Conservation (phyloP, 2,888 invertebrate species). For the Amblyjoppa fuscipennis region DNA sequence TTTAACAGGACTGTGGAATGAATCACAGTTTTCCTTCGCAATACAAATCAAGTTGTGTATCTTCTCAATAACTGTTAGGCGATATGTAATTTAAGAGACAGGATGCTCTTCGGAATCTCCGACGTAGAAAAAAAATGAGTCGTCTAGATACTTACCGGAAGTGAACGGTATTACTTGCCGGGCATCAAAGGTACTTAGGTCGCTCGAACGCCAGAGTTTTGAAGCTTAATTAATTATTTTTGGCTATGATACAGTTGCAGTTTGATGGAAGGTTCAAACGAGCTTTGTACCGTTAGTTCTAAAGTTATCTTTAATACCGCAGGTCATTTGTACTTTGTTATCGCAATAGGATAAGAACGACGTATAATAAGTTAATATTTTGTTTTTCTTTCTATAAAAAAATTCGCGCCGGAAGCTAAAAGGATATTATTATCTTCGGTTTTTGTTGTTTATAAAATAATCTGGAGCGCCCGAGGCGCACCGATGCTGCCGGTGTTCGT, state of each 20-base stretch:
- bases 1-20: background rate
- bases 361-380: slow-evolving; percentile 68
- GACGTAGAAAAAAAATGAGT: slow-evolving; percentile 24
- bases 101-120: slow-evolving; percentile 23
- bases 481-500: background rate
- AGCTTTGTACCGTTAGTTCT: slow-evolving; percentile 28
- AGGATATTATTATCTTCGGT: background rate
- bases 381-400: slow-evolving; percentile 37
- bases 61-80: background rate
- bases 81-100: slow-evolving; percentile 7
- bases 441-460: background rate
- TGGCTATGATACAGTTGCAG: slow-evolving; percentile 7
- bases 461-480: too few relatives aligned
- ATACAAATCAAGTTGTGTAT: slow-evolving; percentile 23
- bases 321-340: slow-evolving; percentile 52
- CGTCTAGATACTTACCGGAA: background rate
- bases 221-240: background rate
- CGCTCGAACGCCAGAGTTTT: slow-evolving; percentile 1
- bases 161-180: slow-evolving; percentile 9
- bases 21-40: background rate
- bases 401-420: background rate
- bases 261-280: slow-evolving; percentile 9
- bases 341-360: slow-evolving; percentile 21
- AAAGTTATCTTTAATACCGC: slow-evolving; percentile 38
- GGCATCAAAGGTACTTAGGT: background rate